Evolutionary conservation across 2,888 invertebrate species (phyloP), one percentile per base, ranked within the genome.

Genomic region (Catocala nupta): DNA sequence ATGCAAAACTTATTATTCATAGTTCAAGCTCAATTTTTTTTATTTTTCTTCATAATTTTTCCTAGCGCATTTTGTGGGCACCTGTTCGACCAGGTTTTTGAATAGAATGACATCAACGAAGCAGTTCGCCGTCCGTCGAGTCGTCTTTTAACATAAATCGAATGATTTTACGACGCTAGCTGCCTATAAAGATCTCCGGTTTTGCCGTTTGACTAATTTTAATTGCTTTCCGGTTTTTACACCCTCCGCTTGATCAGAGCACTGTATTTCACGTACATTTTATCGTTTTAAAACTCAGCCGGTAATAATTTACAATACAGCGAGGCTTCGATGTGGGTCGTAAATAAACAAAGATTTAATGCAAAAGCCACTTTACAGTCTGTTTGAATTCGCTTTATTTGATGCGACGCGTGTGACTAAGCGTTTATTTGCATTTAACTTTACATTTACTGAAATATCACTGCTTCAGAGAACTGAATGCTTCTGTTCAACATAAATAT

Each of bases 181-280:
- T 76, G 79, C 79, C 85, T 82, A 89, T 90, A 90, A 91, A 90
- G 80, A 83, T 83, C 83, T 81, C 81, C 77, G 82, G 83, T 85
- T 88, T 84, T 83, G 88, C 88, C 82, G 81, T 90, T 91, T 89
- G 84, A 88, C 88, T 90, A 90, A 91, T 90, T 91, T 91, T 90
- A 89, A 90, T 90, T 87, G 84, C 86, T 83, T 77, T 81, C 78
- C 81, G 78, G 86, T 89, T 89, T 90, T 90, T 87, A 89, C 81
- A 77, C 83, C 80, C 80, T 75, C 69, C 81, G 81, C 79, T 83
- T 82, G 84, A 87, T 87, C 81, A 64, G 80, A 75, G 80, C 77
- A 78, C 81, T 82, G 84, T 87, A 86, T 88, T 87, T 87, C 83
- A 90, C 81, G 81, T 77, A 83, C 75, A 85, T 82, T 89, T 89